Base-by-base conservation (phyloP, 2,888 invertebrate genomes). In the Cylindroiulus punctatus region DNA sequence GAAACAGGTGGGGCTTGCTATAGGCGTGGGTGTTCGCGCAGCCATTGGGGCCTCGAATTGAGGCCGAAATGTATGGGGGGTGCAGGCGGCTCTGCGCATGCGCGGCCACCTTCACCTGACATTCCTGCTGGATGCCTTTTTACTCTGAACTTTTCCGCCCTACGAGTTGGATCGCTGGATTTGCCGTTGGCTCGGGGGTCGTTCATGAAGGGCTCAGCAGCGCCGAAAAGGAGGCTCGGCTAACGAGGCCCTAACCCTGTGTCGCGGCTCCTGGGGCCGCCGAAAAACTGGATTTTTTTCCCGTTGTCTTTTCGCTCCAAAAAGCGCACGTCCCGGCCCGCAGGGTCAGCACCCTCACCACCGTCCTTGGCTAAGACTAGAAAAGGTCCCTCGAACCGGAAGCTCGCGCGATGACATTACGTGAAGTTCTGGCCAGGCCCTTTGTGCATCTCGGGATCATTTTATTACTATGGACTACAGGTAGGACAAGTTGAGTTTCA, bases 381-480 rank as follows among this genome's bases (percentile, higher is more conserved):
- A 47, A 19, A 52, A 52, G 17, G 17, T 17, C 47, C 8, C n/a
- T 5, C 0, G 5, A 52, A 52, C n/a, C 52, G n/a, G 52, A 65
- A 65, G 65, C 26, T 65, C 7, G 65, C 7, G 65, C 65, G 26
- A 65, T 65, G 65, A 65, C 65, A 26, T 65, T 65, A 12, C 65
- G 65, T 12, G 65, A 65, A 65, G 65, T 65, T 65, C 65, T 65
- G 19, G 65, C 65, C n/a, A 65, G 26, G 65, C 65, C 65, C 65
- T 65, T 65, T 26, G 65, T 65, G 65, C 65, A 65, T 26, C 65
- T 65, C 26, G 65, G 65, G 26, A 65, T 65, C 65, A 65, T 65
- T 65, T 65, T 65, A 26, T 65, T 65, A 65, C 65, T 65, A 26
- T 65, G 65, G 65, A 65, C 65, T 10, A 65, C 65, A 65, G 65